These are phyloP conservation scores for Mus minutoides DNA, from an alignment of 2,797 vertebrate genomes.

Conservation along the genomic window DNA sequence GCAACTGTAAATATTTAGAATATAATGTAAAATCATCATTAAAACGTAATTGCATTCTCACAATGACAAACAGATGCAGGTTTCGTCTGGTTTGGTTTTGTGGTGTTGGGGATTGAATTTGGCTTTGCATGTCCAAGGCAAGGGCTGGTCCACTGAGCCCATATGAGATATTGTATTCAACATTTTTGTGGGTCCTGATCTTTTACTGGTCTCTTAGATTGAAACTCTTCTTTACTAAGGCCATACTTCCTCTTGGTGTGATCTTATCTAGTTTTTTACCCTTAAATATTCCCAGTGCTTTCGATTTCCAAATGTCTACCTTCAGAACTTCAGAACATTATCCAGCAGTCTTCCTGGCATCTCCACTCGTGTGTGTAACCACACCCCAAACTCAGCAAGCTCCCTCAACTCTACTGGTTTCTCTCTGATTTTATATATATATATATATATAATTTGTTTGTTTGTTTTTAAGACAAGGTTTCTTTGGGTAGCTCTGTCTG, in stretches of 20 bases:
- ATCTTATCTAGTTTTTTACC: neutral
- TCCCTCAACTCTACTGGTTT: neutral
- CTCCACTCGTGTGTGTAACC: neutral
- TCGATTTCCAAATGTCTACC: neutral
- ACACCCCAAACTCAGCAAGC: neutral
- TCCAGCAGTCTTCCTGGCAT: neutral
- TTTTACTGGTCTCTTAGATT: neutral
- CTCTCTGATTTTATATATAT: too few species aligned
- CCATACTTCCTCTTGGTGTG: neutral
- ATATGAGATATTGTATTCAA: neutral
- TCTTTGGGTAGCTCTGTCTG: neutral
- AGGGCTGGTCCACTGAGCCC: neutral
- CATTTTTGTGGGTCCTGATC: neutral
- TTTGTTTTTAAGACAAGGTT: neutral
- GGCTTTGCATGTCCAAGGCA: neutral
- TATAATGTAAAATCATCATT: conserved; percentile 1
- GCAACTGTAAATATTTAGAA: conserved; percentile 1
- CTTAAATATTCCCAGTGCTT: neutral
- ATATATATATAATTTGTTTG: neutral
- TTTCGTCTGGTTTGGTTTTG: neutral
- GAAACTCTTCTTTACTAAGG: neutral
- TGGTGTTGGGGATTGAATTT: neutral
- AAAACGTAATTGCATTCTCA: conserved; percentile 19
- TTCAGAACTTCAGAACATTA: neutral
- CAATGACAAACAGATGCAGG: neutral